Conservation (phyloP, 2,113 vertebrate genomes). For the Uria aalge region DNA sequence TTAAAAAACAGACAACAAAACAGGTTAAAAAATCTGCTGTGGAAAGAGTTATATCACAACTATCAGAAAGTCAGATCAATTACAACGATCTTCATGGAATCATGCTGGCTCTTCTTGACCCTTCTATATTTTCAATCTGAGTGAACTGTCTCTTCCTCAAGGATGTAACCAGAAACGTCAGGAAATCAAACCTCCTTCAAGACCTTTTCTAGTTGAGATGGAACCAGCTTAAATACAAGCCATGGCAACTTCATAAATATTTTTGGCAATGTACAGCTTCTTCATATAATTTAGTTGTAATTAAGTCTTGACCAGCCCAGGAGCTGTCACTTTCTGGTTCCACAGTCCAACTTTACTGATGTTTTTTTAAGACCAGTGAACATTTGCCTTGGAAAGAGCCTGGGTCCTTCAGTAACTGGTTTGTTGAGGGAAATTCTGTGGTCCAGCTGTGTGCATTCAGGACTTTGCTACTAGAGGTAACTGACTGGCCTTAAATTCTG, state of each 20-base stretch:
- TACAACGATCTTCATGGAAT: background rate
- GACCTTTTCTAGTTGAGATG: background rate
- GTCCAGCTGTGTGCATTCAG: background rate
- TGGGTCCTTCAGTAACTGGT: background rate
- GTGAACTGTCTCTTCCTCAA: background rate
- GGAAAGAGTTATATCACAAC: background rate
- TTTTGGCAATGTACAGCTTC: background rate
- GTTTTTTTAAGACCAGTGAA: background rate
- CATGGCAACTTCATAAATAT: background rate
- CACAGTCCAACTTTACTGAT: rapidly evolving
- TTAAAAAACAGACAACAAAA: too few relatives aligned
- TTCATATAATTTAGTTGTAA: background rate
- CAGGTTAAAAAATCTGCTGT: background rate
- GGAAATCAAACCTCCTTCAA: background rate
- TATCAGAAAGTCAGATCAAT: background rate
- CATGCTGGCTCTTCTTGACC: background rate
- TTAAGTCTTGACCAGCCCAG: background rate
- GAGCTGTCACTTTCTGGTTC: background rate
- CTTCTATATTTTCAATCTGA: background rate
- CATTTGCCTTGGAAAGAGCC: background rate
- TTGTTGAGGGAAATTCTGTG: background rate
- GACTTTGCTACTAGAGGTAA: background rate
- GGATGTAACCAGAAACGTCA: background rate
- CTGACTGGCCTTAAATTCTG: rapidly evolving
- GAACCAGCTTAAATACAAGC: background rate